These are phyloP conservation scores for Peucedramus taeniatus DNA, from an alignment of 2,113 vertebrate genomes.

Conservation along the genomic window DNA sequence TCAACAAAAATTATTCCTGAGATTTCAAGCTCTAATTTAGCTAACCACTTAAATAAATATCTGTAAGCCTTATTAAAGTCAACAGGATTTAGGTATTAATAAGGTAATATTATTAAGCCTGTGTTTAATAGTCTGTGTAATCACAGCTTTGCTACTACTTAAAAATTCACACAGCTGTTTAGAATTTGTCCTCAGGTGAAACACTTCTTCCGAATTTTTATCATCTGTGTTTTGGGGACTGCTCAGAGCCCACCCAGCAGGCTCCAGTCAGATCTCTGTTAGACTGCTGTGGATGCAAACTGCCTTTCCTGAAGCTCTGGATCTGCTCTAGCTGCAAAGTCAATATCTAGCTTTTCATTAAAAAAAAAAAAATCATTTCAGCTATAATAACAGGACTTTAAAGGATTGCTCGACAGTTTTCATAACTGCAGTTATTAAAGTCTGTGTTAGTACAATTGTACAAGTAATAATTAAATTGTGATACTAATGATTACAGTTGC, in stretches of 20 bases:
- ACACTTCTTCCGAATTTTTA: background rate
- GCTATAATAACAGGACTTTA: background rate
- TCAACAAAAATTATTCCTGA: background rate
- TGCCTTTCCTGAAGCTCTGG: background rate
- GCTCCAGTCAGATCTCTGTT: background rate
- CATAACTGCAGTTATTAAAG: background rate
- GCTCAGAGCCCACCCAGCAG: background rate
- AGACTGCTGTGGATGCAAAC: background rate
- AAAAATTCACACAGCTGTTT: background rate
- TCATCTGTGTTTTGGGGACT: background rate
- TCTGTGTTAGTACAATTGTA: background rate
- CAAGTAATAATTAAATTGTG: background rate
- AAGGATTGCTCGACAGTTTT: background rate
- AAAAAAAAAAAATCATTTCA: background rate
- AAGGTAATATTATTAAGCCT: background rate
- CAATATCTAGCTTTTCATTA: background rate
- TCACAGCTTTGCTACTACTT: background rate
- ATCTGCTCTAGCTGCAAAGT: background rate
- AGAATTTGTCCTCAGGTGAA: background rate
- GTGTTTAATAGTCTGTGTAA: background rate
- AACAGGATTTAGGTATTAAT: background rate
- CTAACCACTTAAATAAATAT: background rate
- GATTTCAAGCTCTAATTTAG: background rate
- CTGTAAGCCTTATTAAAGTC: background rate
- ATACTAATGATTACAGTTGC: background rate